phyloP scores from a whole-genome alignment of 2,113 vertebrate species.

The Piprites chloris region DNA sequence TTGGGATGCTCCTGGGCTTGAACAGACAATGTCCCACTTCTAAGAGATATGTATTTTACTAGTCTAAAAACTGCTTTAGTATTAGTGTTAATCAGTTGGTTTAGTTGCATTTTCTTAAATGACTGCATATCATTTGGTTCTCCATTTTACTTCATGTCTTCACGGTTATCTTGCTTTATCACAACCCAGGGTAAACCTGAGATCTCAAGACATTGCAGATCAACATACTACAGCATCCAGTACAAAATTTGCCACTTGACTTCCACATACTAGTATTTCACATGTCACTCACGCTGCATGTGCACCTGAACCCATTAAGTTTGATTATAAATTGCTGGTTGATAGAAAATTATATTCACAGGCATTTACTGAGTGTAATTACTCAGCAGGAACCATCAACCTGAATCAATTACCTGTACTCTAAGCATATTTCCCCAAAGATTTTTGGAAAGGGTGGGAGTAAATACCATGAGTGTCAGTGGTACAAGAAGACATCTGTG shows the following conservation, averaged over 20 bases:
- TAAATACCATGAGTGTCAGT: neutral
- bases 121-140: neutral
- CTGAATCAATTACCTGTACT: slow-evolving; percentile 27
- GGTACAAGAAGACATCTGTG: neutral
- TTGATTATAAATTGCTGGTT: slow-evolving; percentile 41
- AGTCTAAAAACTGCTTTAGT: neutral
- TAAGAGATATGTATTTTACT: neutral
- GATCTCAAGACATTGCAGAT: neutral
- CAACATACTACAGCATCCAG: neutral
- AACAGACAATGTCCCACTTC: neutral
- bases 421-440: neutral
- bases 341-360: slow-evolving; percentile 42
- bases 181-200: neutral
- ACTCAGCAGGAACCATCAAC: neutral
- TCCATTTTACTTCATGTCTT: neutral
- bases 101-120: neutral
- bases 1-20: neutral
- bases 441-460: neutral
- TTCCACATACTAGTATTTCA: neutral
- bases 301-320: slow-evolving; percentile 33
- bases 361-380: slow-evolving; percentile 32
- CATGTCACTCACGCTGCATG: neutral
- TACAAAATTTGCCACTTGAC: neutral
- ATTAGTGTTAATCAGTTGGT: fast-evolving
- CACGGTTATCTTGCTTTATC: neutral